Evolutionary conservation across 2,797 vertebrate genomes (phyloP), one percentile per base, ranked within the genome.

Genomic region (Bradypodion pumilum): DNA sequence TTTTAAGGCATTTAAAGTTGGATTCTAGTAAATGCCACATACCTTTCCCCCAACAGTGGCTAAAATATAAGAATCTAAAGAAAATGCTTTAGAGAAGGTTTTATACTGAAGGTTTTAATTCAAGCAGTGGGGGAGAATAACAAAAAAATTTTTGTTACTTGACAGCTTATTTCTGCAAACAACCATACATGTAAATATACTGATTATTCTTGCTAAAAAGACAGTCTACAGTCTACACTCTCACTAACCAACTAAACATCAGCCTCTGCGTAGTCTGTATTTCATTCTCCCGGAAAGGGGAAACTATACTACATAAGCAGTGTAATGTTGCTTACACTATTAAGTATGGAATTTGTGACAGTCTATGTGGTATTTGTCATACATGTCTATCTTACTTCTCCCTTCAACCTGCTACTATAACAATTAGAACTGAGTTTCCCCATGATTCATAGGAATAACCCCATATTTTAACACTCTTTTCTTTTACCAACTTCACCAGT

Each of bases 1-100:
- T 91, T 93, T 93, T 90, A 90, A 91, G 84, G 78, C 59, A 84
- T 68, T 92, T 82, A 86, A 89, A 88, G 88, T n/a, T 89, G 82
- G 89, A 86, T 78, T 73, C 85, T 89, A 73, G 84, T 85, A 92
- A 93, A 87, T 80, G 16, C 59, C 88, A 68, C 59, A 68, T 56
- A 87, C 23, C 83, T 29, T 68, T 83, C 84, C 62, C 76, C 88
- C 80, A 87, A 52, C 70, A 85, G 74, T 76, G 74, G 83, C 86
- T 21, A 73, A 84, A 90, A 70, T 74, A 82, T 1, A 5, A 49
- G 82, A 90, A 72, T 59, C 75, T 52, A 1, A 89, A 93, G 88
- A 78, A 81, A 87, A 1, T 78, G 88, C 78, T 89, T 86, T 89
- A 15, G 27, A 59, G 27, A n/a, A 23, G 15, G 49, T 84, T 84